Base-by-base conservation (phyloP, 2,888 invertebrate genomes). In the Aspidapion aeneum region DNA sequence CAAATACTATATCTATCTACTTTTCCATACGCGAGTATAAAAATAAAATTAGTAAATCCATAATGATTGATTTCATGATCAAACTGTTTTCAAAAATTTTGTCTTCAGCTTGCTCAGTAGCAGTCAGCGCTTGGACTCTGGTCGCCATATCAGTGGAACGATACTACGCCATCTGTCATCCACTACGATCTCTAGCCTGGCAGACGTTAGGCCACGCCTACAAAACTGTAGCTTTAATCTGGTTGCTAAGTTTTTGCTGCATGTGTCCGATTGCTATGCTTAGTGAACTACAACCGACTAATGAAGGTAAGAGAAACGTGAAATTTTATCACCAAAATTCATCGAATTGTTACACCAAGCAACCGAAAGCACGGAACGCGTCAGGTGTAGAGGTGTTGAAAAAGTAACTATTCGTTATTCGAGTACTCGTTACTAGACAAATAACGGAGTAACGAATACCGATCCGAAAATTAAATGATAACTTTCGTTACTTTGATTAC, bases 91-190 rank as follows among this genome's bases (percentile, higher is more conserved):
- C 49, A 58, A 20, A 21, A 48, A 49, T 66, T 68, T 70, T 70
- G 68, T 66, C 83, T 84, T 52, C 82, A 91, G 91, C 88, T 55
- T 87, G 89, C 64, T 89, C 90, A 0, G 90, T 91, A 54, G 86
- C 88, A 1, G 91, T 90, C 12, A 87, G 88, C 18, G 90, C 89
- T 2, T 91, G 90, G 86, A 91, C 91, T 0, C 75, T 91, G 68
- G 91, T 91, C 22, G 88, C 89, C 57, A 90, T 91, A 69, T 90
- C 90, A 3, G 84, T 91, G 71, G 91, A 91, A 76, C 82, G 91
- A 16, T 91, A 90, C 78, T 90, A 89, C 77, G 91, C 91, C 68
- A 91, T 91, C 71, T 91, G 90, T 74, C 87, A 88, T 75, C 91
- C 91, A 0, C 77, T 91, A 55, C 82, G 88, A 62, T 90, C 90